phyloP scores from a whole-genome alignment of 2,113 vertebrate genomes.

The Cygnus atratus region DNA sequence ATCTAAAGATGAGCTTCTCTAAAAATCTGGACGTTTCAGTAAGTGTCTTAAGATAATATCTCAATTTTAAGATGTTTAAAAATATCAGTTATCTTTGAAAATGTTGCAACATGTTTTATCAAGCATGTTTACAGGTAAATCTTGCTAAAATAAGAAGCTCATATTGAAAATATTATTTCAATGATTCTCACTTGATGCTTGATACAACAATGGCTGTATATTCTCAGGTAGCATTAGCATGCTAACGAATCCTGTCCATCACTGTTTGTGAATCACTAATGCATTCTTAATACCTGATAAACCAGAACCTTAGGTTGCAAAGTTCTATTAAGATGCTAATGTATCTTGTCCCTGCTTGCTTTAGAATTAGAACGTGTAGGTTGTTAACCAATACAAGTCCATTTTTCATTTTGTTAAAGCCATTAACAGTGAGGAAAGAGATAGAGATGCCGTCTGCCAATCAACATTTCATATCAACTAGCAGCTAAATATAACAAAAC shows the following conservation, averaged over 20 bases:
- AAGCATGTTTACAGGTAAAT: background rate
- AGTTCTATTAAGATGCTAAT: constrained; percentile 75
- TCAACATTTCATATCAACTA: constrained; percentile 20
- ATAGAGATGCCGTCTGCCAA: constrained; percentile 24
- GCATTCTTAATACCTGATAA: constrained; percentile 63
- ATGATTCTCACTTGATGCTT: background rate
- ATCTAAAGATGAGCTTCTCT: background rate
- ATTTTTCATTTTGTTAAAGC: constrained; percentile 54
- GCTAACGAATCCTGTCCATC: constrained; percentile 59
- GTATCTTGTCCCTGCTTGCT: constrained; percentile 41
- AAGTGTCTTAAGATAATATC: background rate
- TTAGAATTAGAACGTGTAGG: constrained; percentile 54
- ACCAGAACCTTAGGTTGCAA: constrained; percentile 58
- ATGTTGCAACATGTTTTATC: background rate
- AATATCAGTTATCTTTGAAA: background rate
- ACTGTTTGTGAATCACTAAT: constrained; percentile 38
- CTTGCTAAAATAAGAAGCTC: background rate
- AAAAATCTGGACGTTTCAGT: background rate
- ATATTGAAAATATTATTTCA: background rate
- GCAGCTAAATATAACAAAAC: background rate
- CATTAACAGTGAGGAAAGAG: constrained; percentile 50
- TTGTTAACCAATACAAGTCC: constrained; percentile 33
- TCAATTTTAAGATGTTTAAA: background rate
- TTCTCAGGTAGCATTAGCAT: constrained; percentile 55
- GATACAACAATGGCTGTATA: background rate